A percentile compares a stretch with the other conserved stretches of the same genome.
These are phyloP conservation scores for Conops quadrifasciatus DNA, from an alignment of 2,888 invertebrate genomes.

Conservation along the genomic window DNA sequence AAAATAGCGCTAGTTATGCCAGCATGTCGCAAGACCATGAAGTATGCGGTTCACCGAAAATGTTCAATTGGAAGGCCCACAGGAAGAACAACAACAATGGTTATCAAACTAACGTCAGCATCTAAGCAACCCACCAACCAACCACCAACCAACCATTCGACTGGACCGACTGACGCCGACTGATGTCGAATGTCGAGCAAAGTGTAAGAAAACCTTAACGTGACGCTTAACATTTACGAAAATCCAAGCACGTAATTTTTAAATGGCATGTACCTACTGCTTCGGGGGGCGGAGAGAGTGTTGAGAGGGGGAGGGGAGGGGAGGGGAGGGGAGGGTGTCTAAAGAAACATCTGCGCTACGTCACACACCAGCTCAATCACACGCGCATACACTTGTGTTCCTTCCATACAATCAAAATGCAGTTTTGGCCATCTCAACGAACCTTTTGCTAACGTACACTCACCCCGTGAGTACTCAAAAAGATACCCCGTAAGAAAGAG, in stretches of 20 bases:
- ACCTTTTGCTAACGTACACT: too few species aligned
- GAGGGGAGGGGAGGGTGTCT: background rate
- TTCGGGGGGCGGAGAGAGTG: slow-evolving; percentile 18
- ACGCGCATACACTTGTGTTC: slow-evolving; percentile 7
- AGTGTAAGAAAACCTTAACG: slow-evolving; percentile 25
- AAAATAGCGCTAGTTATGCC: background rate
- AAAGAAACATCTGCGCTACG: background rate
- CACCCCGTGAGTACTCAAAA: too few species aligned
- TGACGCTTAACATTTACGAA: slow-evolving; percentile 40
- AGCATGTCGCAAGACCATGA: background rate
- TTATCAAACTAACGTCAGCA: background rate
- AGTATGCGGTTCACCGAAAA: slow-evolving; percentile 42
- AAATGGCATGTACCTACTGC: slow-evolving; percentile 57
- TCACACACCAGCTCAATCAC: background rate
- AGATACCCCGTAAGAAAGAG: too few species aligned
- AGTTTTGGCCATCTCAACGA: slow-evolving; percentile 3
- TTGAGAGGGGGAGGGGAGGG: background rate
- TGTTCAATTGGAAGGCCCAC: slow-evolving; percentile 48
- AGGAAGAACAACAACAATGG: background rate
- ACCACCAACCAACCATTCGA: background rate
- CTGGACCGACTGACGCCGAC: background rate
- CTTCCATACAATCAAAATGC: slow-evolving; percentile 25
- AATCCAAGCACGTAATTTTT: slow-evolving; percentile 61
- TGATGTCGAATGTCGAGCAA: slow-evolving; percentile 7
- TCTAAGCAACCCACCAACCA: background rate